phyloP scores from a whole-genome alignment of 2,797 vertebrate species.

The Myripristis jacobus region DNA sequence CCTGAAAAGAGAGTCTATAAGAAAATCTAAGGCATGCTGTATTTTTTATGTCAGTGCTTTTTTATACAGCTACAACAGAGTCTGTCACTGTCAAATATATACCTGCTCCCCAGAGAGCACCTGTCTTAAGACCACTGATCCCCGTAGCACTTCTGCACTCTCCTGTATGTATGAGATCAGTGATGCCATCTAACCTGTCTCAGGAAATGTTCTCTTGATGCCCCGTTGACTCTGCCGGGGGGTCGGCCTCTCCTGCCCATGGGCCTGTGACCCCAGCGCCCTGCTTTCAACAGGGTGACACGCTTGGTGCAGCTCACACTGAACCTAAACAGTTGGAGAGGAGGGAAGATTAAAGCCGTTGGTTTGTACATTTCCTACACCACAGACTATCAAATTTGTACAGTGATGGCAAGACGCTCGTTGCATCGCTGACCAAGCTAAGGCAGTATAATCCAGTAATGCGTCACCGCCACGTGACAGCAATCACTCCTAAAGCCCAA shows the following conservation, averaged over 20 bases:
- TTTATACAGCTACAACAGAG: too few relatives aligned
- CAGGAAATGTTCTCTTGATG: constrained; percentile 86
- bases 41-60: too few relatives aligned
- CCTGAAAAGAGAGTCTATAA: too few relatives aligned
- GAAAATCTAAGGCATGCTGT: too few relatives aligned
- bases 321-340: constrained; percentile 80
- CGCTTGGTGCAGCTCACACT: constrained; percentile 91
- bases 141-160: constrained; percentile 24
- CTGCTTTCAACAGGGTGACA: constrained; percentile 81
- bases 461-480: background rate
- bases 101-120: background rate
- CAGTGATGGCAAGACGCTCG: background rate
- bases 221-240: constrained; percentile 85
- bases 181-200: constrained; percentile 84
- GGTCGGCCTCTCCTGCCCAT: constrained; percentile 88
- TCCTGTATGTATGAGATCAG: constrained; percentile 12
- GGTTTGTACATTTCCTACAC: background rate
- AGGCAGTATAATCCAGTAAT: too few relatives aligned
- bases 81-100: too few relatives aligned
- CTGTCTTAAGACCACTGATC: constrained; percentile 9
- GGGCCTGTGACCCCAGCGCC: constrained; percentile 87
- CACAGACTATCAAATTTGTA: background rate
- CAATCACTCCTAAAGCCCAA: background rate
- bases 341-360: background rate
- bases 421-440: background rate